Base-by-base conservation (phyloP, 2,797 vertebrate species). In the Parotocinclus haroldoi region DNA sequence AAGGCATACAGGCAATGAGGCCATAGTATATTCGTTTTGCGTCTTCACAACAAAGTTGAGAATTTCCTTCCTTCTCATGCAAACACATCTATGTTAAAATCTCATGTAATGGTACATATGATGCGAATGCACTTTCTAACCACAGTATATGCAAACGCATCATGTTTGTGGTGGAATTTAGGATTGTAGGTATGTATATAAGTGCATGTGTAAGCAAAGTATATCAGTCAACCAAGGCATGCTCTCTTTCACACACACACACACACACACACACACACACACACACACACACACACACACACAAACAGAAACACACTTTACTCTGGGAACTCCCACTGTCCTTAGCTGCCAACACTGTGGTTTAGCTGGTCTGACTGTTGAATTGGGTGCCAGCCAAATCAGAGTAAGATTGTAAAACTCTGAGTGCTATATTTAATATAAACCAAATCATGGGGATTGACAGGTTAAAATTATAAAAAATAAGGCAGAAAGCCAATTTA, bases 351-450 rank as follows among this genome's bases (percentile, higher is more conserved):
- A 82, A 78, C 71, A 77, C 76, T 82, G 80, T 76, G 58, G 79
- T 78, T 76, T 72, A 80, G 78, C 82, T 82, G 81, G 81, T 83
- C 68, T 72, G 79, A 81, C 81, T 73, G 66, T 78, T 17, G 38
- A 63, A 64, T 75, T 75, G 74, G 79, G 68, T 48, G 36, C 13
- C 39, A 53, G 80, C 74, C 80, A 78, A 75, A 62, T 69, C 42
- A 67, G 27, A 63, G 55, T 52, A 68, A 69, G 53, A 73, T 57
- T 64, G 17, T 63, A 55, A 63, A 68, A 53, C 56, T 65, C 57
- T 58, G 45, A 44, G 45, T 61, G 36, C 27, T 42, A 44, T 53
- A 40, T 63, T 55, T 72, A 63, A 44, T n/a, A 50, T 46, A 27
- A 27, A 27, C 17, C 39, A 27, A 27, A 27, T 14, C 39, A 63